Evolutionary conservation across 2,113 vertebrate genomes (phyloP).

Genomic region (Sinosuthora webbiana): DNA sequence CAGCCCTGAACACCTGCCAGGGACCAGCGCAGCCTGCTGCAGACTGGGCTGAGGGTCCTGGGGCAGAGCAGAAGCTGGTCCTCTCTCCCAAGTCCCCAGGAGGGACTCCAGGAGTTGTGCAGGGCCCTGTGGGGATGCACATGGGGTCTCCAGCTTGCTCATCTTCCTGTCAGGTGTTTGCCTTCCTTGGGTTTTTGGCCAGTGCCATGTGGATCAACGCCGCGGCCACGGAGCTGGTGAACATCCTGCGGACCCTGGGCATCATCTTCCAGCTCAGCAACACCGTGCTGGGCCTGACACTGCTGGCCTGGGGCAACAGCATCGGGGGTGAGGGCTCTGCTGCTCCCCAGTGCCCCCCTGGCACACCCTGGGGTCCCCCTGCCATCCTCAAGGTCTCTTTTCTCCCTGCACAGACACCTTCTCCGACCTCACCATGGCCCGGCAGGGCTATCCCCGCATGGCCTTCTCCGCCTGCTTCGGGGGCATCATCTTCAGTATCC

Average conservation of each 20-base stretch:
- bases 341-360: neutral
- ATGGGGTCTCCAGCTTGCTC: neutral
- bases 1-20: fast-evolving
- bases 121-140: neutral
- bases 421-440: conserved; percentile 91
- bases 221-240: conserved; percentile 89
- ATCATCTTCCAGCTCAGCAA: conserved; percentile 90
- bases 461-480: conserved; percentile 96
- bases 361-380: neutral
- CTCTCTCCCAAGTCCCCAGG: neutral
- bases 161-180: conserved; percentile 78
- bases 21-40: neutral
- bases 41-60: neutral
- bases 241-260: conserved; percentile 86
- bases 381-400: neutral
- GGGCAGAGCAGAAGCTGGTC: neutral
- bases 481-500: conserved; percentile 99
- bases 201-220: conserved; percentile 91
- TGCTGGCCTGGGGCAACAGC: conserved; percentile 98
- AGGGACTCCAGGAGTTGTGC: neutral
- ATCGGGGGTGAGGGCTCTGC: conserved; percentile 79
- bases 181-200: conserved; percentile 90
- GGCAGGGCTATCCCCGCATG: conserved; percentile 95
- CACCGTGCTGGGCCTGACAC: conserved; percentile 91
- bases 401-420: conserved; percentile 82